Percentiles rank a stretch among this genome's conserved stretches.
phyloP scores from a whole-genome alignment of 1,140 invertebrate genomes.

The Lucilia cuprina region DNA sequence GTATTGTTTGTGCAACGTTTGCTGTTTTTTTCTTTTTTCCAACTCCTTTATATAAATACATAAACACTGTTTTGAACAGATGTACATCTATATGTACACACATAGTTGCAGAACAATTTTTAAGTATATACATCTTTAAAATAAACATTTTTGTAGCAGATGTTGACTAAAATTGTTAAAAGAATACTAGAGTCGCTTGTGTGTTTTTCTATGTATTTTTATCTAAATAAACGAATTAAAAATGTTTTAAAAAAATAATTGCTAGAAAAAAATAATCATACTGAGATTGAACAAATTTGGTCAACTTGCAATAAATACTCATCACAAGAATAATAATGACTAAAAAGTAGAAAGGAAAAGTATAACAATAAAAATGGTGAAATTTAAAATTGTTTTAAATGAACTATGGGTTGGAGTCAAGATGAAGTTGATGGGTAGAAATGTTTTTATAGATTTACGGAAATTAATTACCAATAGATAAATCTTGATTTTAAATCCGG shows the following conservation, averaged over 20 bases:
- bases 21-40: background rate
- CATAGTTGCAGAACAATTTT: background rate
- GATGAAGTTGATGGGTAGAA: too few relatives aligned
- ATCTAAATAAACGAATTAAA: background rate
- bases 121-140: background rate
- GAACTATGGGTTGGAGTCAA: background rate
- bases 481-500: too few relatives aligned
- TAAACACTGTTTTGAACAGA: background rate
- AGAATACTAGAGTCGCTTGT: background rate
- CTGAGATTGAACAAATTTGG: constrained; percentile 14
- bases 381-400: background rate
- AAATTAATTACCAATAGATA: too few relatives aligned
- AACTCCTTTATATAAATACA: background rate
- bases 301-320: constrained; percentile 12
- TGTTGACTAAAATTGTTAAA: background rate
- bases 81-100: background rate
- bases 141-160: background rate
- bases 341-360: background rate
- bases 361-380: background rate
- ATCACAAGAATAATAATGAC: background rate
- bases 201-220: background rate
- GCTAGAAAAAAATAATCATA: background rate
- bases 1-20: background rate
- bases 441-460: too few relatives aligned
- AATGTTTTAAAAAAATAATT: background rate